phyloP scores from a whole-genome alignment of 2,888 invertebrate species.

The Nesidiocoris tenuis region DNA sequence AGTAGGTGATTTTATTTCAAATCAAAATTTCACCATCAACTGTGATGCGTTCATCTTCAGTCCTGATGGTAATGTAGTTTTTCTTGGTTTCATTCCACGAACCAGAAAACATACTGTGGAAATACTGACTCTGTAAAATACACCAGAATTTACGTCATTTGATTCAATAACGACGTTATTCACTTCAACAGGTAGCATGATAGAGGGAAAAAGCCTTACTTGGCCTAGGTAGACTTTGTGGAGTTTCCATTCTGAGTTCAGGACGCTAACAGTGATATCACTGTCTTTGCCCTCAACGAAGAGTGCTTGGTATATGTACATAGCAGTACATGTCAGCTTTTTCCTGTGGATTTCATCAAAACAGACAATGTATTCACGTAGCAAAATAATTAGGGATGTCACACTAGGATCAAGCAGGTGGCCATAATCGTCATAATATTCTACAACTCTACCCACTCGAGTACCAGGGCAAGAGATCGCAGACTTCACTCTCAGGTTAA shows the following conservation, averaged over 20 bases:
- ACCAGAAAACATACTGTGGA: slow-evolving; percentile 77
- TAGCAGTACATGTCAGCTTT: slow-evolving; percentile 69
- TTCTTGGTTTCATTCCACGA: slow-evolving; percentile 72
- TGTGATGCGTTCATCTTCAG: slow-evolving; percentile 70
- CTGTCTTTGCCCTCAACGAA: slow-evolving; percentile 74
- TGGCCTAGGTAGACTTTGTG: slow-evolving; percentile 79
- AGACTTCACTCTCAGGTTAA: no score
- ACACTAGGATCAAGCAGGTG: no score
- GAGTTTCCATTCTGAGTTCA: slow-evolving; percentile 70
- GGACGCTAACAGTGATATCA: slow-evolving; percentile 70
- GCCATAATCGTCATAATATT: no score
- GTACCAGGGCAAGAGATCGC: no score
- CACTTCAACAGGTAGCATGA: no score
- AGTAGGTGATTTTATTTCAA: no score
- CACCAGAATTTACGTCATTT: neutral
- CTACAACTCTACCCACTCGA: no score
- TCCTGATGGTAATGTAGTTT: slow-evolving; percentile 66
- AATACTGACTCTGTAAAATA: slow-evolving; percentile 66
- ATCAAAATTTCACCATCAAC: slow-evolving; percentile 61
- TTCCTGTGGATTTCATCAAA: slow-evolving; percentile 57
- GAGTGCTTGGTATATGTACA: slow-evolving; percentile 75
- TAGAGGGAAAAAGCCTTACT: no score
- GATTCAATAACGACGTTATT: no score
- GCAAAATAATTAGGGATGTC: neutral
- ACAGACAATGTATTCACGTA: neutral